Conservation (phyloP, 2,797 vertebrate genomes). For the Coilia nasus region DNA sequence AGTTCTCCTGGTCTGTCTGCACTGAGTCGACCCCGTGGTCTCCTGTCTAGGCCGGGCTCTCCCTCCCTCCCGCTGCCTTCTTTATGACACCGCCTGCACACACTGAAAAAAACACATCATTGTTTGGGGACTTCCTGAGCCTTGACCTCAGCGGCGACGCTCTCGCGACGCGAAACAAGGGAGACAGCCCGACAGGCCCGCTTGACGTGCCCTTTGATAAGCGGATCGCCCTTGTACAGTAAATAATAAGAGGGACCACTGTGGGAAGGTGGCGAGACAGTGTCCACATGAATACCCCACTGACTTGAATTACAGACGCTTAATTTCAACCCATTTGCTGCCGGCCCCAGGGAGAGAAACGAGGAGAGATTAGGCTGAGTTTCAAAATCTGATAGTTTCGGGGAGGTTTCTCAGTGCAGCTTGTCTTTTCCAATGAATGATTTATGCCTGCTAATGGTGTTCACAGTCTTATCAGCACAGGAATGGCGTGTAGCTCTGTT, state of each 20-base stretch:
- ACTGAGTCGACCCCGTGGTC: not conserved
- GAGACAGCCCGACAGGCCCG: conserved; percentile 40
- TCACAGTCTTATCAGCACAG: conserved; percentile 34
- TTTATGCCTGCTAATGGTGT: conserved; percentile 30
- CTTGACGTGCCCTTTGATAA: conserved; percentile 56
- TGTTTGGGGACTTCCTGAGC: conserved; percentile 70
- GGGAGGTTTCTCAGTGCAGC: not conserved
- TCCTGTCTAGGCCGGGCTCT: not conserved
- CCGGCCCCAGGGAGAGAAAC: conserved; percentile 27
- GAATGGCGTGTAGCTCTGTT: not conserved
- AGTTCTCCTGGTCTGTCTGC: not conserved
- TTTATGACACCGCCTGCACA: conserved; percentile 35
- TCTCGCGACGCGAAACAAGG: conserved; percentile 16
- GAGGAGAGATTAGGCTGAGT: conserved; percentile 56
- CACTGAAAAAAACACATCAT: conserved; percentile 62
- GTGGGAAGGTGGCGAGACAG: conserved; percentile 68
- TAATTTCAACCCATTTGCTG: conserved; percentile 69
- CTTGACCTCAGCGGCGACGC: conserved; percentile 48
- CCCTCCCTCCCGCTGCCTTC: conserved; percentile 32
- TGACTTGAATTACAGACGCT: conserved; percentile 69
- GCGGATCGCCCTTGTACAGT: conserved; percentile 68
- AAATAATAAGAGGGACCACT: conserved; percentile 55
- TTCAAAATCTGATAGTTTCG: conserved; percentile 56
- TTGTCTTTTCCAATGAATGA: conserved; percentile 26
- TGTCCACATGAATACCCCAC: conserved; percentile 62